Evolutionary conservation across 2,797 vertebrate genomes (phyloP).

Genomic region (Aphelocoma californica): DNA sequence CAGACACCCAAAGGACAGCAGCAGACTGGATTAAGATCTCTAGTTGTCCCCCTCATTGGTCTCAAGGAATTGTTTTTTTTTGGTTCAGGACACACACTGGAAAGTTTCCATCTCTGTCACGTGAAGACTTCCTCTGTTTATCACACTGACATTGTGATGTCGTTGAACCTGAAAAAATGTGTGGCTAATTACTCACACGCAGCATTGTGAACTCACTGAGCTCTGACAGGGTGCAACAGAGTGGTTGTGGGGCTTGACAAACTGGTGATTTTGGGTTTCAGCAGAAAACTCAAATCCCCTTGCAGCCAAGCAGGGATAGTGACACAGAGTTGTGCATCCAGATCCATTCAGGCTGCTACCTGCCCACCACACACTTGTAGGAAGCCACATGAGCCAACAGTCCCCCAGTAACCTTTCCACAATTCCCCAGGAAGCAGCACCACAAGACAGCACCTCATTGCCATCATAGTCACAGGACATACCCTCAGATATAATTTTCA

Average conservation of each 20-base stretch:
- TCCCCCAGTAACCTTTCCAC: background rate
- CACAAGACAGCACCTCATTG: fast-evolving
- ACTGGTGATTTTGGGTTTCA: background rate
- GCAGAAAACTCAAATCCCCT: background rate
- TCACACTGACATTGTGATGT: background rate
- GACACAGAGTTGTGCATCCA: fast-evolving
- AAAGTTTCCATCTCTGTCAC: background rate
- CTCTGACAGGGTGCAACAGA: background rate
- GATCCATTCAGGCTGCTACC: background rate
- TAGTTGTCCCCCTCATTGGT: fast-evolving
- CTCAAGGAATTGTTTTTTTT: background rate
- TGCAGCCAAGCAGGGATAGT: background rate
- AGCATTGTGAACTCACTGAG: background rate
- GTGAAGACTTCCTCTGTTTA: background rate
- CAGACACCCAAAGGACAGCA: background rate
- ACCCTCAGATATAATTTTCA: fast-evolving
- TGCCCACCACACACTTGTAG: background rate
- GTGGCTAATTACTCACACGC: background rate
- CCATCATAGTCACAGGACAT: background rate
- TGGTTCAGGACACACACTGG: background rate
- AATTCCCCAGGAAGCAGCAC: background rate
- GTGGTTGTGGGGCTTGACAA: background rate
- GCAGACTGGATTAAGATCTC: background rate
- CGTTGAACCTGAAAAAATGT: background rate
- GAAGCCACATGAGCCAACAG: background rate